phyloP scores from a whole-genome alignment of 2,797 vertebrate genomes.

The Eidolon dupreanum region DNA sequence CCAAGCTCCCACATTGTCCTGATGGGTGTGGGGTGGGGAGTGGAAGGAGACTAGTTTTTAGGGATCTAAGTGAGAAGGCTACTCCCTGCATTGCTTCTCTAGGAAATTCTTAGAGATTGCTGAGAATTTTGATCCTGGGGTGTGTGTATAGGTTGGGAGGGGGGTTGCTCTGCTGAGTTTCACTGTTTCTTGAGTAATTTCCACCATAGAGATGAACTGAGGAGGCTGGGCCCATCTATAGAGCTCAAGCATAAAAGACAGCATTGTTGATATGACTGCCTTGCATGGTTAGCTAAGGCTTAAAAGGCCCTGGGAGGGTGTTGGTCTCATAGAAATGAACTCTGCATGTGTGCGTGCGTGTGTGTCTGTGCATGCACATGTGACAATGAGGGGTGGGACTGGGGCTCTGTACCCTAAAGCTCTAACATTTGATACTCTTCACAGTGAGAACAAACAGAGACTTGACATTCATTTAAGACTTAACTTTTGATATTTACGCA shows the following conservation, averaged over 20 bases:
- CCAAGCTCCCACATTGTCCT: not conserved
- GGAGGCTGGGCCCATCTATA: not conserved
- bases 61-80: not conserved
- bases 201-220: not conserved
- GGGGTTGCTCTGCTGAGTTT: not conserved
- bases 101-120: slow-evolving; percentile 12
- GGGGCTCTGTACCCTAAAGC: not conserved
- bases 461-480: not conserved
- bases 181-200: slow-evolving; percentile 35
- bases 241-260: slow-evolving; percentile 45
- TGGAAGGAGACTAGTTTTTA: not conserved
- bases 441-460: not conserved
- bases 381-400: not conserved
- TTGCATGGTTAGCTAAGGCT: not conserved
- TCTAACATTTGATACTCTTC: not conserved
- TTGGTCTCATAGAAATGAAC: not conserved
- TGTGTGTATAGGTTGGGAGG: not conserved
- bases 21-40: not conserved
- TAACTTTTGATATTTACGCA: slow-evolving; percentile 20
- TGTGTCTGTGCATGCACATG: not conserved
- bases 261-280: slow-evolving; percentile 23
- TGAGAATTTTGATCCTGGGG: not conserved
- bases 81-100: not conserved
- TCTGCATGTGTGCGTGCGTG: not conserved
- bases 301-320: not conserved